A percentile compares a stretch with the other conserved stretches of the same genome.
phyloP scores from a whole-genome alignment of 2,113 vertebrate species.

The Emydura subglobosa region DNA sequence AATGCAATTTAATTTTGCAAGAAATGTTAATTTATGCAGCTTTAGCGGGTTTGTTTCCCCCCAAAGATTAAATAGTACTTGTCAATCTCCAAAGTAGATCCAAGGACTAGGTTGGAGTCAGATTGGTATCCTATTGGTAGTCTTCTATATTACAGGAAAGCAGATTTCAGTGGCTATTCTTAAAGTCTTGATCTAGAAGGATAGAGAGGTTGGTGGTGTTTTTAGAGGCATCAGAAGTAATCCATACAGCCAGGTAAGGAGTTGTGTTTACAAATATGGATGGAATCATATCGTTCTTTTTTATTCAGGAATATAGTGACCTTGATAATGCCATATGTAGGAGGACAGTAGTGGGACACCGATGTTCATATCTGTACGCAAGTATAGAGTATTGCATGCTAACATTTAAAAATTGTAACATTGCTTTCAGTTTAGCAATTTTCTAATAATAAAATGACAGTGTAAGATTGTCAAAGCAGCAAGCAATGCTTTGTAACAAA shows the following conservation, averaged over 20 bases:
- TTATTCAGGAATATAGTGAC: neutral
- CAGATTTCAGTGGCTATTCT: neutral
- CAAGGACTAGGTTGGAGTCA: neutral
- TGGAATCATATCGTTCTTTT: neutral
- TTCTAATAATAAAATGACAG: neutral
- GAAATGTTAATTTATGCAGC: neutral
- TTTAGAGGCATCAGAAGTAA: neutral
- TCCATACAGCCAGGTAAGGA: neutral
- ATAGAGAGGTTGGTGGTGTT: neutral
- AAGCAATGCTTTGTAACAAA: neutral
- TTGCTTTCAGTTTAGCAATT: neutral
- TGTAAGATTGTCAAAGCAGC: neutral
- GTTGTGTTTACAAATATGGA: neutral
- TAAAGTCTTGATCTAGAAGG: neutral
- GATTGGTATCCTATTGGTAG: no score
- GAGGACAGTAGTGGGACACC: neutral
- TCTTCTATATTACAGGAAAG: neutral
- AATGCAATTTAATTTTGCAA: neutral
- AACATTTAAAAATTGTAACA: neutral
- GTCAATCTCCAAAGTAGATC: neutral
- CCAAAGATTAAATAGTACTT: neutral
- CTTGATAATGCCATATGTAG: neutral
- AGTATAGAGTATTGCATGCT: neutral
- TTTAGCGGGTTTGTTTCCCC: neutral
- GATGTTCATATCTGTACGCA: accelerated